Percentiles rank a stretch among this genome's conserved stretches.
Evolutionary conservation across 2,888 invertebrate species (phyloP).

Genomic region (Rhyacophila evoluta): DNA sequence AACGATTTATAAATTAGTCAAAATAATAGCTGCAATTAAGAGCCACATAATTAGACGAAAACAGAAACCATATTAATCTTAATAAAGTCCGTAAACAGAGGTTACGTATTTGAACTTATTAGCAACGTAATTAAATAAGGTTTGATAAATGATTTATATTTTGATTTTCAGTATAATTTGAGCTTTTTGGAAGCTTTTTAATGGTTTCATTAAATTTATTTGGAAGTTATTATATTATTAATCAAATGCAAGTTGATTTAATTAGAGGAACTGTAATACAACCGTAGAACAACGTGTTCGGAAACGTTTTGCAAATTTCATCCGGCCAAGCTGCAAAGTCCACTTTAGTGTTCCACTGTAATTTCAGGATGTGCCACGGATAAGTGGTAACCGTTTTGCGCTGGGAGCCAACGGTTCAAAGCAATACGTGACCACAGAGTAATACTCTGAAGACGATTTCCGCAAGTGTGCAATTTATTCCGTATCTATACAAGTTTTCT

Average conservation of each 20-base stretch:
- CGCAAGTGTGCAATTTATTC: slow-evolving; percentile 16
- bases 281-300: not conserved
- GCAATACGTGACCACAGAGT: slow-evolving; percentile 43
- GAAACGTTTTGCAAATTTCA: not conserved
- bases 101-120: no score
- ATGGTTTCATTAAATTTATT: not conserved
- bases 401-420: slow-evolving; percentile 45
- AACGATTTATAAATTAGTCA: no score
- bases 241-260: not conserved
- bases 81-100: no score
- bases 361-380: slow-evolving; percentile 18
- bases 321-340: not conserved
- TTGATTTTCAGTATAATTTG: no score
- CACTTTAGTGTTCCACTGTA: slow-evolving; percentile 15
- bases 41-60: no score
- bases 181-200: no score
- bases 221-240: not conserved
- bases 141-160: no score
- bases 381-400: slow-evolving; percentile 36
- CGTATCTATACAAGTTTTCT: not conserved
- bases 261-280: not conserved
- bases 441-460: slow-evolving; percentile 31
- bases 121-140: no score
- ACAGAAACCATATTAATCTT: no score
- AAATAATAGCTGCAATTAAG: no score